Evolutionary conservation across 2,797 vertebrate species (phyloP), one percentile per base, ranked within the genome.

Genomic region (Karalla daura): DNA sequence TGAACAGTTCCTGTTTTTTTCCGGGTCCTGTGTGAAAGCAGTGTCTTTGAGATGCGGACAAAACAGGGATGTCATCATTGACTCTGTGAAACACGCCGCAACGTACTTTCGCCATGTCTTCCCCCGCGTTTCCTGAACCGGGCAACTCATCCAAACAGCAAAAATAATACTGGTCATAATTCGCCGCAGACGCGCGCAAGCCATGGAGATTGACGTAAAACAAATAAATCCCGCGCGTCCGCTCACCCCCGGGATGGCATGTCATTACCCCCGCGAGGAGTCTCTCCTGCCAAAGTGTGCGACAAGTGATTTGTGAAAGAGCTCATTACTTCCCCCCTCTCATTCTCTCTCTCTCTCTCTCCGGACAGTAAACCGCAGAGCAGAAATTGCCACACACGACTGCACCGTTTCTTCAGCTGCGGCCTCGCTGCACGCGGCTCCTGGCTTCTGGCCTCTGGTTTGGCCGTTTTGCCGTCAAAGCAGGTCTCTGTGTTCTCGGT

Each of bases 321-420:
- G 52, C 39, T 67, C 45, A 30, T 44, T 17, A 71, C 70, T 70
- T 84, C 63, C 77, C 50, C 55, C 40, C 55, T 66, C 58, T n/a
- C n/a, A n/a, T n/a, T n/a, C n/a, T n/a, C 70, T 70, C 83, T 61
- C 77, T 49, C 55, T 36, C 55, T 66, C 58, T 64, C 14, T 7
- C 7, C 3, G 36, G 47, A 44, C 50, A 44, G 35, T 28, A 56
- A 65, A 76, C 70, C 9, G 24, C 56, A 62, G 25, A 20, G 27
- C 68, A 46, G 33, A 23, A 11, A 7, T 30, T 21, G 24, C 17
- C 2, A 15, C 33, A 10, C 52, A 14, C 27, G 51, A 21, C 21
- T 7, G 47, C 4, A 9, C 15, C 7, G 20, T 56, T 71, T 56
- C 64, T n/a, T 45, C 41, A 75, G 63, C 75, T 12, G 41, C 5